Evolutionary conservation across 2,888 invertebrate genomes (phyloP).

Genomic region (Agonum fuliginosum): DNA sequence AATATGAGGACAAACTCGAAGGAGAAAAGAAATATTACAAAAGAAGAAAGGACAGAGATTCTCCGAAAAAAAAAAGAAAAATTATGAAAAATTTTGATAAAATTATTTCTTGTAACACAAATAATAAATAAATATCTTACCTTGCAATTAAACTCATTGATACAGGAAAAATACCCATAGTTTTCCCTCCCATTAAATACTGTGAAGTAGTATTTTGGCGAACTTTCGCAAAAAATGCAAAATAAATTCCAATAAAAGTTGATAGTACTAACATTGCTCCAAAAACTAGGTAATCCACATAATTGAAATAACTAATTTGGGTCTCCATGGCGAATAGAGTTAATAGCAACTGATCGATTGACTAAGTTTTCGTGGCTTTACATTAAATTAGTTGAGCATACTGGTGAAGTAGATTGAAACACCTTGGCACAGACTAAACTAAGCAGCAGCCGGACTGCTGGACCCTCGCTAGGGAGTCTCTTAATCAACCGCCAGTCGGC

Average conservation of each 20-base stretch:
- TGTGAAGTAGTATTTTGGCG: constrained; percentile 83
- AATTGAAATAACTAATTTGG: constrained; percentile 73
- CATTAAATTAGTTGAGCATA: constrained; percentile 36
- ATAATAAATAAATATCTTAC: constrained; percentile 71
- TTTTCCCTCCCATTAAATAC: constrained; percentile 84
- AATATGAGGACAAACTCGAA: constrained; percentile 74
- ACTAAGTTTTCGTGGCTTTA: constrained; percentile 9
- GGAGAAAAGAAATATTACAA: constrained; percentile 44
- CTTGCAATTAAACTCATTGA: constrained; percentile 86
- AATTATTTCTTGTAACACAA: background rate
- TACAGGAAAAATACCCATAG: constrained; percentile 86
- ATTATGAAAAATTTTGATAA: background rate
- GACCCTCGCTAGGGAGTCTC: constrained; percentile 36
- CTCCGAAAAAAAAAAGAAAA: constrained; percentile 27
- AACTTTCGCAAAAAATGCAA: constrained; percentile 81
- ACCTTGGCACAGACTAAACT: constrained; percentile 36
- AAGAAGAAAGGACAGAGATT: constrained; percentile 35
- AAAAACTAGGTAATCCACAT: constrained; percentile 81
- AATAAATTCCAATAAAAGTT: constrained; percentile 81
- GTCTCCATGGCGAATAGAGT: constrained; percentile 61
- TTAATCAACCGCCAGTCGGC: constrained; percentile 49
- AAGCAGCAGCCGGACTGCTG: constrained; percentile 3
- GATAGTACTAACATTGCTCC: constrained; percentile 80
- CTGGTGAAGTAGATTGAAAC: constrained; percentile 21
- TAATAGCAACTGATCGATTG: background rate